A percentile compares a stretch with the other conserved stretches of the same genome.
These are phyloP conservation scores for Actenoides lindsayi DNA, from an alignment of 2,113 vertebrate genomes.

Conservation along the genomic window DNA sequence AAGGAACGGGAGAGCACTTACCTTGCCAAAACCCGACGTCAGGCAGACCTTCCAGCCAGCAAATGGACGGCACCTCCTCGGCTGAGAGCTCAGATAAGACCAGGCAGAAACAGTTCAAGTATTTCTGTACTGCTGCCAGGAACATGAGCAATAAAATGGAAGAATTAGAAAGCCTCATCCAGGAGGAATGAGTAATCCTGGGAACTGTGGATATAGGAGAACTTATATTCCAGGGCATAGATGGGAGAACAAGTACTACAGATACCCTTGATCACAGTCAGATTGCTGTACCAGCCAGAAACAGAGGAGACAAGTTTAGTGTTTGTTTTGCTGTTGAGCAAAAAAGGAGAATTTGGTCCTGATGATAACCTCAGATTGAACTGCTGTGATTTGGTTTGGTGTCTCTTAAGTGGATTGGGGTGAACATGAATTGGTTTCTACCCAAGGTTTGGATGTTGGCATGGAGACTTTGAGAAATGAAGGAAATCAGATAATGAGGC, in stretches of 20 bases:
- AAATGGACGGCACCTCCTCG: conserved; percentile 40
- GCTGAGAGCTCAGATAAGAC: conserved; percentile 56
- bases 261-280: background rate
- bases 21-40: conserved; percentile 43
- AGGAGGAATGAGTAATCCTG: conserved; percentile 61
- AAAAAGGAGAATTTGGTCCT: background rate
- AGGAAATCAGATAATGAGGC: background rate
- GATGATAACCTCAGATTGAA: background rate
- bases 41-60: conserved; percentile 24
- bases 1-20: background rate
- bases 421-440: rapidly evolving
- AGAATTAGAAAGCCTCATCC: conserved; percentile 57
- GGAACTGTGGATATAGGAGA: background rate
- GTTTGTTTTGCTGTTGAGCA: background rate
- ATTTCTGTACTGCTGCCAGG: conserved; percentile 55
- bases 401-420: background rate
- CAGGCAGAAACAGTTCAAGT: conserved; percentile 51
- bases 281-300: background rate
- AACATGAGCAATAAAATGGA: conserved; percentile 62
- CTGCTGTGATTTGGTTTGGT: rapidly evolving
- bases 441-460: background rate
- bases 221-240: conserved; percentile 11
- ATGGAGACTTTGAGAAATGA: background rate
- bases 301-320: background rate
- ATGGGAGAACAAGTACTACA: conserved; percentile 15